Conservation (phyloP, 2,888 invertebrate genomes). For the Phyllotreta striolata region DNA sequence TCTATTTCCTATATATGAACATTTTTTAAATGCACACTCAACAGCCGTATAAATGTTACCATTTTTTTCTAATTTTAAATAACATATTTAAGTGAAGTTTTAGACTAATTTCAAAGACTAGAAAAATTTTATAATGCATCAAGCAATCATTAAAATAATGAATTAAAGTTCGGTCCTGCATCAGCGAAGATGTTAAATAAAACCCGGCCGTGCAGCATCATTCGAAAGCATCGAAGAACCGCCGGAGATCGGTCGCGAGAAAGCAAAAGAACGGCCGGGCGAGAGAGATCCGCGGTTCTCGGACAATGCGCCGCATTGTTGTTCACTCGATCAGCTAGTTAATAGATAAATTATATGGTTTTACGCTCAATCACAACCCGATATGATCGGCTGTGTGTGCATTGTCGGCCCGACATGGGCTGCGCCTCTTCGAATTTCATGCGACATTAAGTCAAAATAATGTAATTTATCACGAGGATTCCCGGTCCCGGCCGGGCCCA, state of each 20-base stretch:
- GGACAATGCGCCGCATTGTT: constrained; percentile 57
- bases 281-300: constrained; percentile 40
- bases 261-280: constrained; percentile 12
- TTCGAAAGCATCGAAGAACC: background rate
- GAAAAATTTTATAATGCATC: no score
- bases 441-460: constrained; percentile 62
- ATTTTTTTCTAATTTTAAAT: no score
- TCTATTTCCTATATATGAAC: no score
- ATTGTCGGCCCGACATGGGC: constrained; percentile 59
- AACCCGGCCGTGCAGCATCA: constrained; percentile 11
- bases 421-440: constrained; percentile 62
- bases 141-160: no score
- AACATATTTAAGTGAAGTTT: no score
- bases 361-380: constrained; percentile 61
- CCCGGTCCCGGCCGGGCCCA: constrained; percentile 22
- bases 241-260: background rate
- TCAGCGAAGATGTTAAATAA: background rate
- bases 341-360: constrained; percentile 62
- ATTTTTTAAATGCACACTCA: no score
- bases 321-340: constrained; percentile 57
- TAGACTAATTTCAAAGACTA: no score
- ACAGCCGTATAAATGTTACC: no score
- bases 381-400: constrained; percentile 58
- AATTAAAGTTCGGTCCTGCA: constrained; percentile 7
- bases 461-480: constrained; percentile 58